Conservation (phyloP, 2,113 vertebrate genomes). For the Hypanus sabinus region DNA sequence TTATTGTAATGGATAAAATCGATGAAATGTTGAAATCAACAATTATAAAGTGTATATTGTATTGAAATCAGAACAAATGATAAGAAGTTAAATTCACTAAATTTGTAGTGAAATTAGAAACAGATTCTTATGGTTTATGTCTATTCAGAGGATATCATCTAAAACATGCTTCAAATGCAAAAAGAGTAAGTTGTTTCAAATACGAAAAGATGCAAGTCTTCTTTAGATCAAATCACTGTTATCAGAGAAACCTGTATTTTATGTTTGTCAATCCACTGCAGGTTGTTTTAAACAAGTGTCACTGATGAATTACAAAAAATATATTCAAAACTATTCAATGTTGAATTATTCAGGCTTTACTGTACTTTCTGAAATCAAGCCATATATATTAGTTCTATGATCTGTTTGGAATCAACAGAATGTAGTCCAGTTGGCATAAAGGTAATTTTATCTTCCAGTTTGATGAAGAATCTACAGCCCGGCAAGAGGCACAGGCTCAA, state of each 20-base stretch:
- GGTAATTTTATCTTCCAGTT: constrained; percentile 58
- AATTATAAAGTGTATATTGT: not conserved
- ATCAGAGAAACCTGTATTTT: not conserved
- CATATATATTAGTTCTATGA: not conserved
- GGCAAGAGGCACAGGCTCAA: constrained; percentile 80
- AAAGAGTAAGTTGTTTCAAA: not conserved
- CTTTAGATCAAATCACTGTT: too few relatives aligned
- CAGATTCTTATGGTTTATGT: not conserved
- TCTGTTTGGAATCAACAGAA: not conserved
- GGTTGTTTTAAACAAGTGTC: too few relatives aligned
- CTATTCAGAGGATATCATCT: too few relatives aligned
- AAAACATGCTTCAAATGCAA: not conserved
- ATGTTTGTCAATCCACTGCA: not conserved
- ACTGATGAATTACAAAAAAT: too few relatives aligned
- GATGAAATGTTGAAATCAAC: not conserved
- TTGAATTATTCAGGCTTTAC: not conserved
- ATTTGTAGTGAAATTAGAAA: not conserved
- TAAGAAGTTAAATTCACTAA: not conserved
- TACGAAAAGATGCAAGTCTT: not conserved
- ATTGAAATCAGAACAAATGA: not conserved
- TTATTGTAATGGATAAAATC: not conserved
- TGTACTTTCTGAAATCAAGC: not conserved
- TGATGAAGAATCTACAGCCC: constrained; percentile 82
- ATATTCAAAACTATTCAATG: not conserved
- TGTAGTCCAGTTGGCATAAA: not conserved